Conservation (phyloP, 2,888 invertebrate genomes). For the Phortica magna region DNA sequence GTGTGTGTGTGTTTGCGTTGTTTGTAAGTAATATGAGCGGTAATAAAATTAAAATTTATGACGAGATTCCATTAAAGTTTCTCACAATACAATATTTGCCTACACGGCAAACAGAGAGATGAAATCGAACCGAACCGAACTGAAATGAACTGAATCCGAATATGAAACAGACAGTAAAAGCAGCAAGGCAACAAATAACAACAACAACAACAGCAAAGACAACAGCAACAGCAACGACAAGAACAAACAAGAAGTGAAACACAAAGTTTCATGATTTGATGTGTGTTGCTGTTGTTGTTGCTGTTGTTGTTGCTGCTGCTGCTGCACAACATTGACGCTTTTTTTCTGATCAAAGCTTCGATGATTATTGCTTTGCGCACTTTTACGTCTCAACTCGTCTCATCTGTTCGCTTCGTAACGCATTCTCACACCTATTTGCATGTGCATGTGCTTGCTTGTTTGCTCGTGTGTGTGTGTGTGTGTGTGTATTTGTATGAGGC, state of each 20-base stretch:
- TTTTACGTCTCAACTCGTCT: neutral
- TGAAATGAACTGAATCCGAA: neutral
- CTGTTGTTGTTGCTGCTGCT: no score
- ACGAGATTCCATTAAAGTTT: slow-evolving; percentile 77
- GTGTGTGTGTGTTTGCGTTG: slow-evolving; percentile 48
- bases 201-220: slow-evolving; percentile 39
- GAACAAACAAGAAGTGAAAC: slow-evolving; percentile 10
- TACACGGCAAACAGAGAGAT: slow-evolving; percentile 54
- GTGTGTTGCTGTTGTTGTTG: no score
- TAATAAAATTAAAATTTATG: slow-evolving; percentile 76
- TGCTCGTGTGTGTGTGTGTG: neutral
- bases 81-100: slow-evolving; percentile 70
- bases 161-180: slow-evolving; percentile 38
- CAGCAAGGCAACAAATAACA: slow-evolving; percentile 56
- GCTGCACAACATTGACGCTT: neutral
- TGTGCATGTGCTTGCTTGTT: slow-evolving; percentile 2
- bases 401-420: neutral
- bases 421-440: neutral
- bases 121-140: slow-evolving; percentile 47
- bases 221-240: slow-evolving; percentile 38
- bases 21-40: slow-evolving; percentile 70
- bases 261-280: slow-evolving; percentile 16
- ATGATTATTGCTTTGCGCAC: neutral
- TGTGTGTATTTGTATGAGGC: neutral
- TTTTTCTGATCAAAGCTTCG: neutral